phyloP scores from a whole-genome alignment of 2,888 invertebrate species.

The Cantharis flavilabris region DNA sequence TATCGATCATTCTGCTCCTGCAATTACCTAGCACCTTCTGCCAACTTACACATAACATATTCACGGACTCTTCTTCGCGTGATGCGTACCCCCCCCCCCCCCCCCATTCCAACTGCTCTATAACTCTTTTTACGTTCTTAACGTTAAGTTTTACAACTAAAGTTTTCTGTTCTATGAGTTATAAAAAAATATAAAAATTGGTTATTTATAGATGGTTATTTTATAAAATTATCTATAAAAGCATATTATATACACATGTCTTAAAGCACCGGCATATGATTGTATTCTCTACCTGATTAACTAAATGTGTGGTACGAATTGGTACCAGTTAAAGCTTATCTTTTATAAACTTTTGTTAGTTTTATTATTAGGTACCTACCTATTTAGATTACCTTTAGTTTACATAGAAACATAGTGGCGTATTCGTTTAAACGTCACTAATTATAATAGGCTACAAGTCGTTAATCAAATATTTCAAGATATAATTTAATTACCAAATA shows the following conservation, averaged over 20 bases:
- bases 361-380: background rate
- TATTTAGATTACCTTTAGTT: background rate
- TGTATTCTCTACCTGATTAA: conserved; percentile 15
- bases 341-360: conserved; percentile 13
- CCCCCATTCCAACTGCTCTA: background rate
- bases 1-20: conserved; percentile 46
- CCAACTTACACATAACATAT: conserved; percentile 34
- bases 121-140: background rate
- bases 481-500: background rate
- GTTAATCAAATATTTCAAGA: conserved; percentile 4
- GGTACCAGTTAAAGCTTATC: conserved; percentile 9
- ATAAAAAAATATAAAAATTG: conserved; percentile 35
- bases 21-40: conserved; percentile 47
- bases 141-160: conserved; percentile 17
- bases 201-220: conserved; percentile 32
- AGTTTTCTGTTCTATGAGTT: conserved; percentile 35
- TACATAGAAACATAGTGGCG: background rate
- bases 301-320: conserved; percentile 17
- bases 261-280: conserved; percentile 29
- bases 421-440: background rate
- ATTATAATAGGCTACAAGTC: background rate
- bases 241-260: conserved; percentile 32
- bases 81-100: conserved; percentile 9
- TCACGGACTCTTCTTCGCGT: conserved; percentile 35
- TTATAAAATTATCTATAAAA: conserved; percentile 36